Conservation (phyloP, 1,140 invertebrate species). For the Trichonephila clavata region DNA sequence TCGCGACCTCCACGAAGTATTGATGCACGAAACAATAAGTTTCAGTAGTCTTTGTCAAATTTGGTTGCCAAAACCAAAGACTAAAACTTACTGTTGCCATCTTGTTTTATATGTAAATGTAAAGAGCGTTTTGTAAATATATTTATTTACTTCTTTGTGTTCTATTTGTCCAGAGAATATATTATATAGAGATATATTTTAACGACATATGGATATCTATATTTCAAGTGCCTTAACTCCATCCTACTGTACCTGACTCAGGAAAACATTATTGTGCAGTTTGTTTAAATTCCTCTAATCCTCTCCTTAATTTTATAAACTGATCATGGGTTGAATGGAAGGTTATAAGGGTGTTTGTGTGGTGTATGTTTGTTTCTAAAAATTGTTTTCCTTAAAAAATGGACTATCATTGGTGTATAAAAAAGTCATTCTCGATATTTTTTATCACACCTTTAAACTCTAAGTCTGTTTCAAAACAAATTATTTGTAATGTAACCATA, state of each 20-base stretch:
- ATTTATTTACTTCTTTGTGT: conserved; percentile 60
- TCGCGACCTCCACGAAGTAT: not conserved
- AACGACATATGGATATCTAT: not conserved
- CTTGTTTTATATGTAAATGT: conserved; percentile 29
- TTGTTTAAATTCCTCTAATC: too few species aligned
- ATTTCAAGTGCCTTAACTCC: not conserved
- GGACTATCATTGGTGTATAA: too few species aligned
- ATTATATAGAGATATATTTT: not conserved
- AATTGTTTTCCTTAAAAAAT: too few species aligned
- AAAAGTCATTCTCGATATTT: too few species aligned
- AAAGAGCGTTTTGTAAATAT: conserved; percentile 45
- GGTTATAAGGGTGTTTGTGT: too few species aligned
- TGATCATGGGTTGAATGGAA: too few species aligned
- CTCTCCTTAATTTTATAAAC: too few species aligned
- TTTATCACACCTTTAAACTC: too few species aligned
- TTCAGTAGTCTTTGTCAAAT: conserved; percentile 24
- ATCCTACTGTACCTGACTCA: not conserved
- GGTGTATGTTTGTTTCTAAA: too few species aligned
- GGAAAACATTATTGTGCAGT: not conserved
- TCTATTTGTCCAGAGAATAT: not conserved
- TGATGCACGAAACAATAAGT: not conserved
- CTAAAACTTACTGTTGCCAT: conserved; percentile 49
- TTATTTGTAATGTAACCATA: too few species aligned
- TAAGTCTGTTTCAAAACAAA: too few species aligned
- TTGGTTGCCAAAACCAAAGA: conserved; percentile 39